Percentiles rank a stretch among this genome's conserved stretches.
Evolutionary conservation across 1,140 invertebrate species (phyloP).

Genomic region (Lasaia peninsularis): DNA sequence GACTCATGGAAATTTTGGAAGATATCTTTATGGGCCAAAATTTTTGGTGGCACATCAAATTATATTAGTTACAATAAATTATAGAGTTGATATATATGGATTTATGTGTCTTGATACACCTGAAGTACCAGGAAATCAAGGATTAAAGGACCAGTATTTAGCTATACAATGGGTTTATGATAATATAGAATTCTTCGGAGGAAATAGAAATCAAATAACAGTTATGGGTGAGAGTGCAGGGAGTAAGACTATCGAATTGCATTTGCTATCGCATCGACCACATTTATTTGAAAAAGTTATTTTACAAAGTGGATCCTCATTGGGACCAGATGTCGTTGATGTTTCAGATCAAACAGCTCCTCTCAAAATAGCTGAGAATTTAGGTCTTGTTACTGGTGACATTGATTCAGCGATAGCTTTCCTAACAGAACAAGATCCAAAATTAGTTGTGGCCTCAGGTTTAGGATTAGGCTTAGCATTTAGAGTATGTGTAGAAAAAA

Average conservation of each 20-base stretch:
- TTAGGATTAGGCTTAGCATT: slow-evolving; percentile 9
- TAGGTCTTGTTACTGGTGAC: slow-evolving; percentile 26
- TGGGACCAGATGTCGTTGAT: slow-evolving; percentile 9
- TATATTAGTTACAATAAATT: slow-evolving; percentile 19
- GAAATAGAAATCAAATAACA: slow-evolving; percentile 16
- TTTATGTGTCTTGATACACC: slow-evolving; percentile 30
- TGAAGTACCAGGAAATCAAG: slow-evolving; percentile 28
- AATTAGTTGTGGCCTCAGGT: slow-evolving; percentile 23
- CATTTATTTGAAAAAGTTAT: slow-evolving; percentile 33
- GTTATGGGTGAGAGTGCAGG: slow-evolving; percentile 16
- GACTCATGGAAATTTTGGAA: slow-evolving; percentile 13
- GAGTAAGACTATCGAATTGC: slow-evolving; percentile 12
- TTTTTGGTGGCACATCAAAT: slow-evolving; percentile 1
- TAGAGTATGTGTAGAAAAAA: slow-evolving; percentile 29
- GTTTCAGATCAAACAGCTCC: slow-evolving; percentile 14
- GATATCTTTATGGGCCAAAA: slow-evolving; percentile 12
- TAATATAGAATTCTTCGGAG: slow-evolving; percentile 20
- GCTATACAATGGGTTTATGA: slow-evolving; percentile 36
- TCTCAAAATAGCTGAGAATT: slow-evolving; percentile 24
- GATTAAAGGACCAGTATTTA: slow-evolving; percentile 35
- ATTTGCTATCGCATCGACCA: slow-evolving; percentile 15
- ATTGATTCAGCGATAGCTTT: slow-evolving; percentile 24
- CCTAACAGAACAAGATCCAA: slow-evolving; percentile 18
- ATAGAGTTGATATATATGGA: slow-evolving; percentile 15
- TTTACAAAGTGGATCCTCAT: slow-evolving; percentile 30